A percentile compares a stretch with the other conserved stretches of the same genome.
Conservation (phyloP, 2,113 vertebrate genomes). For the Panthera leo region DNA sequence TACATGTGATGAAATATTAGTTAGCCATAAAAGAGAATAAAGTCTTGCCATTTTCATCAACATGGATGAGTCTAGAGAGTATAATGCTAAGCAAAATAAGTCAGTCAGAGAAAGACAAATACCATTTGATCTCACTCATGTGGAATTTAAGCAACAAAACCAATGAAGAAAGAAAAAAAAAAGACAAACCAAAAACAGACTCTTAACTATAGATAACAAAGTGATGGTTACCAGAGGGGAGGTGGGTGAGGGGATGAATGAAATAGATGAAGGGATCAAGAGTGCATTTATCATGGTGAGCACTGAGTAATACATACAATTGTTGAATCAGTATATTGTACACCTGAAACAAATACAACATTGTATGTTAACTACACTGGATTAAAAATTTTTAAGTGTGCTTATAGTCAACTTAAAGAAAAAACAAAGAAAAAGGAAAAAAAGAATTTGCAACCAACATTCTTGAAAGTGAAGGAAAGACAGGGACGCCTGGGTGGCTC, state of each 20-base stretch:
- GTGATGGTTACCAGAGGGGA: not conserved
- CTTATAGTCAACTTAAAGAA: not conserved
- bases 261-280: not conserved
- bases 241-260: not conserved
- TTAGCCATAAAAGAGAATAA: not conserved
- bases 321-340: not conserved
- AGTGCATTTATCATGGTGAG: not conserved
- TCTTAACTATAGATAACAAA: not conserved
- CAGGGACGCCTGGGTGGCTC: too few relatives aligned
- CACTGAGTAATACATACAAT: not conserved
- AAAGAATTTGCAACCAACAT: not conserved
- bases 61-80: not conserved
- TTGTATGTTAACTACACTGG: not conserved
- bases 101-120: not conserved
- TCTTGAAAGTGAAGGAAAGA: not conserved
- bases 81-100: not conserved
- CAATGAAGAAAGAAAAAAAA: not conserved
- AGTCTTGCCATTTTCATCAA: not conserved
- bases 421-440: not conserved
- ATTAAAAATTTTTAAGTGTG: not conserved
- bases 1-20: not conserved
- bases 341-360: not conserved
- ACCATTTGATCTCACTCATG: not conserved
- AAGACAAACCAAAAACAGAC: not conserved
- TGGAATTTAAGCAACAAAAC: not conserved